Conservation (phyloP, 2,888 invertebrate genomes). For the Leucophenga maculata region DNA sequence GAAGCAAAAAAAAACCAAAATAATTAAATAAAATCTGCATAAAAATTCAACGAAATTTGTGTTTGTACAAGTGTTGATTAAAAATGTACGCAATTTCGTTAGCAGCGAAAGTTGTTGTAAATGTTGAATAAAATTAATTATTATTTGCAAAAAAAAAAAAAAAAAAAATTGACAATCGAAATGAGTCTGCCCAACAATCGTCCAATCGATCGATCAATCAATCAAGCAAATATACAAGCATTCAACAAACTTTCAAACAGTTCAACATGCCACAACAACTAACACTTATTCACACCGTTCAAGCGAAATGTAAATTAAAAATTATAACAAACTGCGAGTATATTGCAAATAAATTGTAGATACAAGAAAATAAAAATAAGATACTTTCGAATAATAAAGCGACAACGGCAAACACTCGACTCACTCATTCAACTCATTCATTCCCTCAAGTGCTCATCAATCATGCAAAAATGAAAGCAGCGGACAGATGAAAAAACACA, state of each 20-base stretch:
- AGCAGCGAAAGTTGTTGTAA: too few species aligned
- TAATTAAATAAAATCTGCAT: too few species aligned
- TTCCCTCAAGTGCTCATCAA: slow-evolving; percentile 6
- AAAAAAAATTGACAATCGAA: too few species aligned
- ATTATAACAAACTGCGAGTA: neutral
- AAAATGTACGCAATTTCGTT: too few species aligned
- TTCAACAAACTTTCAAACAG: neutral
- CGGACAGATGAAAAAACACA: neutral
- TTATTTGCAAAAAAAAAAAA: too few species aligned
- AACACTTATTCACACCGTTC: neutral
- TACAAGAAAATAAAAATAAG: neutral
- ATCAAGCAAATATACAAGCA: slow-evolving; percentile 8
- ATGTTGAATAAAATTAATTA: neutral
- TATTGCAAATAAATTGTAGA: neutral
- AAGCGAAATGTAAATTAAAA: slow-evolving; percentile 5
- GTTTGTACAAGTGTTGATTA: too few species aligned
- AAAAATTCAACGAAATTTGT: too few species aligned
- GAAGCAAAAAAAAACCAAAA: neutral
- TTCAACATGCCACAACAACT: neutral
- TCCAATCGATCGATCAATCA: slow-evolving; percentile 6
- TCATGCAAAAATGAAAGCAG: slow-evolving; percentile 2
- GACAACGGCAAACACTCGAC: neutral
- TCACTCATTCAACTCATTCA: neutral
- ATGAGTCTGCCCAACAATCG: too few species aligned
- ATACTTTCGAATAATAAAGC: neutral